These are phyloP conservation scores for Agrypnus murinus DNA, from an alignment of 2,888 invertebrate species.

Conservation along the genomic window DNA sequence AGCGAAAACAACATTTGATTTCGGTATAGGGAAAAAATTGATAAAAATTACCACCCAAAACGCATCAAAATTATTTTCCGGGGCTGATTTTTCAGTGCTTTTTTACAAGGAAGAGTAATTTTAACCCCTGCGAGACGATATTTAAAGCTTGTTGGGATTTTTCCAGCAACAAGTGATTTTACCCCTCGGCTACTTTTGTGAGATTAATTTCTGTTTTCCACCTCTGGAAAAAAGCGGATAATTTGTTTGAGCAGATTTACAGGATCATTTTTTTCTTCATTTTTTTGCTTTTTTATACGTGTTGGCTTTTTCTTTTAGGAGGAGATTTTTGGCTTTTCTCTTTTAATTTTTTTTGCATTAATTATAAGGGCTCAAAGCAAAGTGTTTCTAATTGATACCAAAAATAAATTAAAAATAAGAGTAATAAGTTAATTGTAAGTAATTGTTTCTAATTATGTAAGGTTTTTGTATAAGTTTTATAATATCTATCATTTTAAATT, in stretches of 20 bases:
- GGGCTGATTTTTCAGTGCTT: slow-evolving; percentile 50
- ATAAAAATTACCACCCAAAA: neutral
- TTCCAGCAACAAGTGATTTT: slow-evolving; percentile 64
- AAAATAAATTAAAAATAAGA: neutral
- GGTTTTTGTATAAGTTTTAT: too few relatives aligned
- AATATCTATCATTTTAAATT: too few relatives aligned
- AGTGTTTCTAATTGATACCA: neutral
- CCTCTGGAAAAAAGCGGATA: slow-evolving; percentile 37
- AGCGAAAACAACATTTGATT: slow-evolving; percentile 46
- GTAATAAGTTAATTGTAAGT: too few relatives aligned
- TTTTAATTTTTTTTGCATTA: neutral
- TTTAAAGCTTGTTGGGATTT: slow-evolving; percentile 49
- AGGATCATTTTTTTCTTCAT: slow-evolving; percentile 19
- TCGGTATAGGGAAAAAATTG: neutral
- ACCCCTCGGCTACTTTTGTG: slow-evolving; percentile 55
- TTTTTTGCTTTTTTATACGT: too few relatives aligned
- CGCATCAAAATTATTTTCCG: slow-evolving; percentile 45
- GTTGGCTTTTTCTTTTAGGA: too few relatives aligned
- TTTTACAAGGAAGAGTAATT: slow-evolving; percentile 46
- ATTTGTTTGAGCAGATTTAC: slow-evolving; percentile 40
- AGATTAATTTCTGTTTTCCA: slow-evolving; percentile 49
- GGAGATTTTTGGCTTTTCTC: neutral
- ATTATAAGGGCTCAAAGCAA: slow-evolving; percentile 14
- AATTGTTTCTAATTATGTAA: too few relatives aligned
- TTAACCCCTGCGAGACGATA: slow-evolving; percentile 44